Base-by-base conservation (phyloP, 1,140 invertebrate genomes). In the Harpegnathos saltator region DNA sequence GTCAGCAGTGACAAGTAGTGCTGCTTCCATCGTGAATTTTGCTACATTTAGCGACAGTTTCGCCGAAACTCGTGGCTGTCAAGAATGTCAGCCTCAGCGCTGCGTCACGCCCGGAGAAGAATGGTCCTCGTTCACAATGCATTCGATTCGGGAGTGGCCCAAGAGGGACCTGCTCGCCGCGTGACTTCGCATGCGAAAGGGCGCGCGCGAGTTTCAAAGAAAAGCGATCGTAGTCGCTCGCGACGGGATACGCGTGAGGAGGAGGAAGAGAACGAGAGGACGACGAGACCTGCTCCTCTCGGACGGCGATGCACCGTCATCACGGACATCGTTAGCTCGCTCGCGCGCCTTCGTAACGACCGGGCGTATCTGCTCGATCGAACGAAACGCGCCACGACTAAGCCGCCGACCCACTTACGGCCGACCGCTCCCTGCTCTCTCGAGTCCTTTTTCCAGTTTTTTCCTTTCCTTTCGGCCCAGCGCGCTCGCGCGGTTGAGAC, bases 401-500 rank as follows among this genome's bases (percentile, higher is more conserved):
- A 85, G 83, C 66, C 75, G 83, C 66, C 75, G 85, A 86, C 85
- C 85, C 75, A 86, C 85, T 86, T 86, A 59, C 52, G 14, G 24
- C 12, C 75, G 56, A 66, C 59, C 82, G 85, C 84, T 80, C 75
- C 75, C 85, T 84, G 84, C 83, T 85, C 83, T 56, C 83, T 73
- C 61, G 71, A 85, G 83, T 85, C 77, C 77, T 81, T 84, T 80
- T 38, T 71, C 75, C 50, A 71, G 48, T 22, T 83, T 83, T 85
- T 83, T 83, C 48, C 69, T 85, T 85, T 85, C 84, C 68, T 85
- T 85, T 85, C 52, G 52, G 71, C 38, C n/a, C 14, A 38, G 19
- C 7, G 38, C 74, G 48, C 24, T 11, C 17, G 14, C 38, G 26
- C 7, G 17, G n/a, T n/a, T n/a, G n/a, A n/a, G n/a, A n/a, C n/a